phyloP scores from a whole-genome alignment of 2,113 vertebrate genomes.

The Ictalurus furcatus region DNA sequence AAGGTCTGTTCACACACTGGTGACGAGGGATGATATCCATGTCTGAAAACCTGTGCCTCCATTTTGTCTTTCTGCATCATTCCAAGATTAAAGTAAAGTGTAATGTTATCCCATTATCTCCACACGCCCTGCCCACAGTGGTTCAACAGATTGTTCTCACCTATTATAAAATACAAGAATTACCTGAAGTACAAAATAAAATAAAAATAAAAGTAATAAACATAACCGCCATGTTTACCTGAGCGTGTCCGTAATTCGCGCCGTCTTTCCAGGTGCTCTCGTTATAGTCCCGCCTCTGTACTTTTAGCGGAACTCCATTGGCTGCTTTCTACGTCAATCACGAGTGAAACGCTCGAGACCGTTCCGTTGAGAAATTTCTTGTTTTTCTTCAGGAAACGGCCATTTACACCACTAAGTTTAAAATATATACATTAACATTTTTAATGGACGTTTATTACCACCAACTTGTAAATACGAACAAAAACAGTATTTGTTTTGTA shows the following conservation, averaged over 20 bases:
- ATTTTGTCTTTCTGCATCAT: no score
- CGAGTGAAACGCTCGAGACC: neutral
- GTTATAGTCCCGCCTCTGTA: neutral
- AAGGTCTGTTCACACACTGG: no score
- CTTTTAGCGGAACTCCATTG: neutral
- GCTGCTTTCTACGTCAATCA: neutral
- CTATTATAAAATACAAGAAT: neutral
- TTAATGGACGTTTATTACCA: neutral
- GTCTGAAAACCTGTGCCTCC: no score
- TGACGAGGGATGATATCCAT: no score
- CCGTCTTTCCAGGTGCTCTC: neutral
- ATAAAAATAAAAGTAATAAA: neutral
- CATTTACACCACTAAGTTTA: neutral
- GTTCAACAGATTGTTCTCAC: neutral
- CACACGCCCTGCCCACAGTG: neutral
- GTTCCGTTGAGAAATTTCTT: neutral
- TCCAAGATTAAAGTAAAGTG: no score
- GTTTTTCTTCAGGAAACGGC: neutral
- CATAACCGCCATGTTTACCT: neutral
- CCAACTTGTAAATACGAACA: neutral
- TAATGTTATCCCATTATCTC: no score
- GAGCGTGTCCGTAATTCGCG: neutral
- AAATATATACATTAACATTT: neutral
- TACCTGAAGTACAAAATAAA: neutral
- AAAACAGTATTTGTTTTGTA: neutral